Conservation (phyloP, 1,140 invertebrate species). For the Amphibalanus amphitrite region DNA sequence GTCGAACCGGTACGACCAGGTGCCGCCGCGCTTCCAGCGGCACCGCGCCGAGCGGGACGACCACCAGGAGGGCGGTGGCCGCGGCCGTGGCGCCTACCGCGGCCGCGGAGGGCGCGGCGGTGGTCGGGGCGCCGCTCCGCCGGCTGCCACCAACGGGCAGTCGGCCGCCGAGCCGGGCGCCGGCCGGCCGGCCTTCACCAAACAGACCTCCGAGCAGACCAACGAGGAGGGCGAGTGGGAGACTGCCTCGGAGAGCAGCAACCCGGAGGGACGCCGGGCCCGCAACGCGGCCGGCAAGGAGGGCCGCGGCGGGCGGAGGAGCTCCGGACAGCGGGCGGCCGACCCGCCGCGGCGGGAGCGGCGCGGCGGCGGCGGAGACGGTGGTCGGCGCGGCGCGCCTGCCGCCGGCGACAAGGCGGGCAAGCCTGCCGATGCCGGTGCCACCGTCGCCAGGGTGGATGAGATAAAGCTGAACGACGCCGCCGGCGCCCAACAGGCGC, state of each 20-base stretch:
- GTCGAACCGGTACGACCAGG: not conserved
- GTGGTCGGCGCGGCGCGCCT: constrained; percentile 14
- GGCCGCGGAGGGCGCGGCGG: too few relatives aligned
- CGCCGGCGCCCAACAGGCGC: constrained; percentile 36
- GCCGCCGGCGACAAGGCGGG: constrained; percentile 14
- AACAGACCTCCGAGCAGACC: constrained; percentile 19
- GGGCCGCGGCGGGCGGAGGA: constrained; percentile 18
- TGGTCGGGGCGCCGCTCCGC: too few relatives aligned
- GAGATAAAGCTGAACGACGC: constrained; percentile 38
- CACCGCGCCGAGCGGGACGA: not conserved
- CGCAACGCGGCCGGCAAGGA: constrained; percentile 17
- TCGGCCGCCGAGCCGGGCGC: not conserved
- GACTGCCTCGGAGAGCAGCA: constrained; percentile 41
- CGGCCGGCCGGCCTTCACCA: not conserved
- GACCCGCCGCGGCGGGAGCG: constrained; percentile 13
- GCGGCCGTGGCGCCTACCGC: not conserved
- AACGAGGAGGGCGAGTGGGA: constrained; percentile 36
- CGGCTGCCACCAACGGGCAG: not conserved
- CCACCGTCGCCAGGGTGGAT: constrained; percentile 37
- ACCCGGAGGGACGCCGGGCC: constrained; percentile 25
- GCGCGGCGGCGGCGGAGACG: constrained; percentile 15
- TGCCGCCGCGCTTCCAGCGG: not conserved
- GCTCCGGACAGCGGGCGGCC: constrained; percentile 13
- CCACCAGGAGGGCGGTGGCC: not conserved
- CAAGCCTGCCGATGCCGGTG: constrained; percentile 23